Evolutionary conservation across 2,888 invertebrate genomes (phyloP).

Genomic region (Epinotia nisella): DNA sequence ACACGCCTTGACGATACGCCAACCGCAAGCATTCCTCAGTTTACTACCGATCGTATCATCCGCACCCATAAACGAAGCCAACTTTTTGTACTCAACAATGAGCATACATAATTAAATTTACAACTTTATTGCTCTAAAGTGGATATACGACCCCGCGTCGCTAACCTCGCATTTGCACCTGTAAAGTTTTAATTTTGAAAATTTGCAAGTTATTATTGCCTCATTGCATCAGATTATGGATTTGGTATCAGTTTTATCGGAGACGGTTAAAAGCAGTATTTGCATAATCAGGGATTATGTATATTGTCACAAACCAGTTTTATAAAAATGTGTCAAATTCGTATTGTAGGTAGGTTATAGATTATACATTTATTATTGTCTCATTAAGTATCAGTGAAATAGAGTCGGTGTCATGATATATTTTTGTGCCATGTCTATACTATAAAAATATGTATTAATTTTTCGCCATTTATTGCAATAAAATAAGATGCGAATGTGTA

Average conservation of each 20-base stretch:
- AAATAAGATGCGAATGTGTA: too few species aligned
- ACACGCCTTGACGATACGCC: slow-evolving; percentile 35
- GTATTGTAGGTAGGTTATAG: too few species aligned
- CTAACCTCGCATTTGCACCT: slow-evolving; percentile 48
- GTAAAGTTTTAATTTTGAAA: slow-evolving; percentile 49
- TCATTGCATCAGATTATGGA: slow-evolving; percentile 21
- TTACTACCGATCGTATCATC: slow-evolving; percentile 63
- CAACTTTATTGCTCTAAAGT: slow-evolving; percentile 53
- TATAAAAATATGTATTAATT: too few species aligned
- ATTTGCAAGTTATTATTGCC: slow-evolving; percentile 50
- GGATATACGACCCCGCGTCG: slow-evolving; percentile 47
- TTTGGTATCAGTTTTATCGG: slow-evolving; percentile 25
- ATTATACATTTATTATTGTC: too few species aligned
- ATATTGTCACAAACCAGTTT: background rate
- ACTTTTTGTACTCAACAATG: slow-evolving; percentile 55
- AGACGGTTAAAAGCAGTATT: slow-evolving; percentile 18
- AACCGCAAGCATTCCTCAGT: slow-evolving; percentile 50
- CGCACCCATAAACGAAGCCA: slow-evolving; percentile 51
- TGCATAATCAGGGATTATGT: slow-evolving; percentile 14
- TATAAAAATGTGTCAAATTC: background rate
- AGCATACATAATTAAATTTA: slow-evolving; percentile 54
- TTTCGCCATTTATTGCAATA: too few species aligned
- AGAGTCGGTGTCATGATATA: too few species aligned
- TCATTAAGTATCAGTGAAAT: too few species aligned
- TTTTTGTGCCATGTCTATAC: too few species aligned